Percentiles rank a stretch among this genome's conserved stretches.
phyloP scores from a whole-genome alignment of 2,113 vertebrate species.

The Silurus meridionalis region DNA sequence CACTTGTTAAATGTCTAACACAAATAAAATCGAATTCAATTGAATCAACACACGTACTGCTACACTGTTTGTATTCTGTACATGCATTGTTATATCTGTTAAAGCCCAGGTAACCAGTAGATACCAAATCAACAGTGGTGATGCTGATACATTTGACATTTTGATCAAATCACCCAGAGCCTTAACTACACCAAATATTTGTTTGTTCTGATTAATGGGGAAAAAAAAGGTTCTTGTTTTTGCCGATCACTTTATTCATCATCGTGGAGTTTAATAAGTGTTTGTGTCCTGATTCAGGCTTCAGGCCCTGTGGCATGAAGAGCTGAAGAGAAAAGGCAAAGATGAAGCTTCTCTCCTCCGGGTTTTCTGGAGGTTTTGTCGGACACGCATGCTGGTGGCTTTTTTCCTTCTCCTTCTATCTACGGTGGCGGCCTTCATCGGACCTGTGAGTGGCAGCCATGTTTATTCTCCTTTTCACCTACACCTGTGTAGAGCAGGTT shows the following conservation, averaged over 20 bases:
- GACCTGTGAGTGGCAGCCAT: constrained; percentile 71
- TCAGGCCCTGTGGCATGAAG: constrained; percentile 75
- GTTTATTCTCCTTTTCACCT: constrained; percentile 28
- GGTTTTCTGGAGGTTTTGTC: constrained; percentile 80
- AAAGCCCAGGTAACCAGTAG: background rate
- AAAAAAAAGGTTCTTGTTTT: background rate
- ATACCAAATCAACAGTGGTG: background rate
- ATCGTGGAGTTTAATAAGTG: background rate
- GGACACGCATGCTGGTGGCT: constrained; percentile 75
- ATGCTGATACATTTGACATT: background rate
- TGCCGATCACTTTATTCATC: background rate
- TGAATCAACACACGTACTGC: background rate
- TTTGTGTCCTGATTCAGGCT: constrained; percentile 63
- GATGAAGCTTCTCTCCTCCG: constrained; percentile 71
- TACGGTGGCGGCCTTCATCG: constrained; percentile 75
- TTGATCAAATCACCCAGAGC: no score
- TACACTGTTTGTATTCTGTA: no score
- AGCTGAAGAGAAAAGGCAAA: constrained; percentile 70
- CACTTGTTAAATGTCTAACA: background rate
- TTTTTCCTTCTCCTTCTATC: constrained; percentile 74
- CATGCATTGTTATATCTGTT: background rate
- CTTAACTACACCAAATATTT: background rate
- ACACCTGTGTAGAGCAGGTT: background rate
- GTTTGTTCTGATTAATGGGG: background rate
- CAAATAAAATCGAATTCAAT: background rate